Evolutionary conservation across 1,140 invertebrate species (phyloP).

Genomic region (Hesperophylax magnus): DNA sequence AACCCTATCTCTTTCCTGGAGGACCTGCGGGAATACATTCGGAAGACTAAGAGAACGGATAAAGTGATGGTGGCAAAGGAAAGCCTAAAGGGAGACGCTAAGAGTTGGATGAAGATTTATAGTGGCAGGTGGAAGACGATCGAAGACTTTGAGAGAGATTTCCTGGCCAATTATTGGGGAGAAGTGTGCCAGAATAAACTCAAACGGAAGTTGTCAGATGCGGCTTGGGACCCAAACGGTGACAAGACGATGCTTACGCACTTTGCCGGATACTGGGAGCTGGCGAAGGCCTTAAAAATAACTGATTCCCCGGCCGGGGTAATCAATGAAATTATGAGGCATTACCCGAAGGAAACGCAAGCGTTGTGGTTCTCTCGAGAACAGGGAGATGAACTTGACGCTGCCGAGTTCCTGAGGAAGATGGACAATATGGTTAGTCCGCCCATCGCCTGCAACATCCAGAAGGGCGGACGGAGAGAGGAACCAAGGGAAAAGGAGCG

Average conservation of each 20-base stretch:
- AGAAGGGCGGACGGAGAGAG: background rate
- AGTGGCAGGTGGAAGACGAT: too few species aligned
- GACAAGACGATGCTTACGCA: background rate
- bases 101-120: too few species aligned
- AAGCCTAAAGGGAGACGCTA: too few species aligned
- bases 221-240: background rate
- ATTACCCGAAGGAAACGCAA: background rate
- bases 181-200: background rate
- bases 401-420: background rate
- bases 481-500: background rate
- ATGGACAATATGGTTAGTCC: background rate
- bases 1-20: too few species aligned
- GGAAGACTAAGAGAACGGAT: too few species aligned
- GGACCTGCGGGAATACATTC: too few species aligned
- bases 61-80: too few species aligned
- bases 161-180: background rate
- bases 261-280: background rate
- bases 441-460: background rate
- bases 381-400: background rate
- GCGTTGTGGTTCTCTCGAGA: background rate
- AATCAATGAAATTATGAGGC: background rate
- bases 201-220: background rate
- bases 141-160: too few species aligned
- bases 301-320: background rate
- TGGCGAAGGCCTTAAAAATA: background rate